Base-by-base conservation (phyloP, 2,797 vertebrate species). In the Chiroxiphia lanceolata region DNA sequence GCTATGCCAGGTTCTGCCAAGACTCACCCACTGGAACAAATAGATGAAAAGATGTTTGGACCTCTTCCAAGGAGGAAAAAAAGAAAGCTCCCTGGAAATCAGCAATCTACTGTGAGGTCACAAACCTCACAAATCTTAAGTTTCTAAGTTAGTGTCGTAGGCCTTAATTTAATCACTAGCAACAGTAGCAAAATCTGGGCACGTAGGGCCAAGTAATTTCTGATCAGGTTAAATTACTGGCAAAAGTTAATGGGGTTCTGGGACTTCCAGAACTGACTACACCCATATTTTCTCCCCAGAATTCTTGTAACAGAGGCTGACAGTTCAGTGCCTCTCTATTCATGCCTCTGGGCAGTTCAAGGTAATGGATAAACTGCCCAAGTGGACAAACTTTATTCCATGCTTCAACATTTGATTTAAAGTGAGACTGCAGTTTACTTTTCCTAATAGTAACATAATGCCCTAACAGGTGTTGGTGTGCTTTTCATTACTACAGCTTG, bases 1-100 rank as follows among this genome's bases (percentile, higher is more conserved):
- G 33, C 13, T 50, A 22, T 25, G 34, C 29, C 67, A 87, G 9
- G 13, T 75, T 90, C 65, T 95, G 50, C 65, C 76, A 93, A 88
- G 89, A 53, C 31, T 83, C 61, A 86, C 27, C 31, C 85, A 74
- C 54, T 13, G 47, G 80, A 94, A 93, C 47, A 93, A 94, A 95
- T 1, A 6, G 19, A 68, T 42, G 61, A 87, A 92, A 92, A 68
- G 47, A 83, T 21, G 10, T 56, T 59, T 67, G 65, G 65, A 45
- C 16, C 4, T 68, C 61, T 78, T 75, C 31, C 76, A 94, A 61
- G 10, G 7, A 78, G 10, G 11, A 25, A 7, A 1, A 14, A 9
- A 44, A 26, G 6, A 45, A 25, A 6, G 11, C 6, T 22, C 50
- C 31, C 29, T 89, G 45, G 34, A 88, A 89, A 67, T n/a, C 17